Conservation (phyloP, 2,113 vertebrate species). For the Helogale parvula region DNA sequence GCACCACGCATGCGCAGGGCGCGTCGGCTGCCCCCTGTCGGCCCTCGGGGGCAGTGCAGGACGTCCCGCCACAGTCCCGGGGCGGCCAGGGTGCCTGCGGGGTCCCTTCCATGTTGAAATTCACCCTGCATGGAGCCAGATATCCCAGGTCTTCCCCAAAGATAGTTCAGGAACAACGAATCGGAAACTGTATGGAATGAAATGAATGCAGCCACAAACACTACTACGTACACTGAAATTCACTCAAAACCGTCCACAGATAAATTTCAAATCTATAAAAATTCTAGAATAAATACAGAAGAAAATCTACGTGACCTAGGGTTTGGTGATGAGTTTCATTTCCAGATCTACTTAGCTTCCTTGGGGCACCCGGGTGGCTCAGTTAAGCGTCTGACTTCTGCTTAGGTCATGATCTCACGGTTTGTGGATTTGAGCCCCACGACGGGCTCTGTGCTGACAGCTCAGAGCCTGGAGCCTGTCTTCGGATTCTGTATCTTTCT, state of each 20-base stretch:
- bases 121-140: not conserved
- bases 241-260: not conserved
- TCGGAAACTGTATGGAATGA: not conserved
- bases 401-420: no score
- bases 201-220: not conserved
- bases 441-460: no score
- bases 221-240: not conserved
- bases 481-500: no score
- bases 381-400: no score
- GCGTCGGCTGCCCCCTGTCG: not conserved
- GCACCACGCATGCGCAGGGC: not conserved
- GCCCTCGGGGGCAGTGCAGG: not conserved
- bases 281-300: not conserved
- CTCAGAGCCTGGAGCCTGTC: no score
- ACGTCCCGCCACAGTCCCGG: not conserved
- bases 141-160: not conserved
- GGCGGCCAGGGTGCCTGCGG: not conserved
- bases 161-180: not conserved
- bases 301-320: not conserved
- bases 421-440: no score
- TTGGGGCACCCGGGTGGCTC: no score
- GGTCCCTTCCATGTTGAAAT: not conserved
- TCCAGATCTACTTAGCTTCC: no score
- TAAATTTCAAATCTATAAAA: not conserved
- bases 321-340: not conserved